Evolutionary conservation across 2,797 vertebrate species (phyloP).

Genomic region (Pyrrhura leucotis): DNA sequence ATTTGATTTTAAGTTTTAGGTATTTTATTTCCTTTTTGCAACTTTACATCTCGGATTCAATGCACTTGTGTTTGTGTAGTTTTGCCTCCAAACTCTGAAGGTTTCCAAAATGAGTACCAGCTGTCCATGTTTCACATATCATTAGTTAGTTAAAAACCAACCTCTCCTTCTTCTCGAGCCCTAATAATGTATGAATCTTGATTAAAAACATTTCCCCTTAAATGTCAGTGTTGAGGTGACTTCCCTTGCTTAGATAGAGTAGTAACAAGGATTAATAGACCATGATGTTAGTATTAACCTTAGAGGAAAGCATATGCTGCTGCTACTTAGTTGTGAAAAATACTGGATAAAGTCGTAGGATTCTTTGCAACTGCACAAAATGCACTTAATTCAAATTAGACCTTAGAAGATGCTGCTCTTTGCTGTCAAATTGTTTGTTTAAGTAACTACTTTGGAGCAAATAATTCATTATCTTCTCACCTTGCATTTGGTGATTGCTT

Average conservation of each 20-base stretch:
- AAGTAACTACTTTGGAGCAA: constrained; percentile 34
- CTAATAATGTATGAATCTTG: neutral
- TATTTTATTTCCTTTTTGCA: neutral
- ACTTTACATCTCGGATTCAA: accelerated
- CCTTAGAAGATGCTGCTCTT: constrained; percentile 20
- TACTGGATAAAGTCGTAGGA: neutral
- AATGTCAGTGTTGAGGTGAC: neutral
- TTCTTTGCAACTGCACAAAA: neutral
- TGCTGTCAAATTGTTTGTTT: constrained; percentile 48
- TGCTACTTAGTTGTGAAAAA: neutral
- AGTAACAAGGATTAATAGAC: neutral
- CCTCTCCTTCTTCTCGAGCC: neutral
- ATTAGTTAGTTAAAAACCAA: neutral
- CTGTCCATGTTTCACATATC: neutral
- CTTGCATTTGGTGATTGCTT: constrained; percentile 40
- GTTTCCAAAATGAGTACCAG: neutral
- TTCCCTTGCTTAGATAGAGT: neutral
- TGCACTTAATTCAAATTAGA: constrained; percentile 49
- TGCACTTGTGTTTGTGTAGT: neutral
- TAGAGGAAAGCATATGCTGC: neutral
- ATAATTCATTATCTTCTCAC: constrained; percentile 60
- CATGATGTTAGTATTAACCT: neutral
- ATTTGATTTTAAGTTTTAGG: neutral
- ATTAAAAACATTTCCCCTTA: neutral
- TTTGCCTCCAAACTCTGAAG: neutral